Evolutionary conservation across 37 sponge, comb jelly and placozoan species (phyloP).

Genomic region (Beroe ovata): DNA sequence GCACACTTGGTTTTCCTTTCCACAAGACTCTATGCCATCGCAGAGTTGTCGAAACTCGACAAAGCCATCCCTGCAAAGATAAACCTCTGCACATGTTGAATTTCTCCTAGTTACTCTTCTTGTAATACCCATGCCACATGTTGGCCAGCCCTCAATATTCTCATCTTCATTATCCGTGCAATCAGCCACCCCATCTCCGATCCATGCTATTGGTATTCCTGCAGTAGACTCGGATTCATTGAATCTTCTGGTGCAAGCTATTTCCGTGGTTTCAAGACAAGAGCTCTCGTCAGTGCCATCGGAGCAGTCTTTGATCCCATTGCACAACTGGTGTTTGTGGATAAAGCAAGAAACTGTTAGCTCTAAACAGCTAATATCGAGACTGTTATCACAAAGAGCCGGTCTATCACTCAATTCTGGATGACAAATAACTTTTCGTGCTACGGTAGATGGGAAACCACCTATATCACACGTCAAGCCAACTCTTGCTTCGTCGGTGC

Average conservation of each 20-base stretch:
- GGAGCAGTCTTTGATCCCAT: not conserved
- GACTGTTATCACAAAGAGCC: not conserved
- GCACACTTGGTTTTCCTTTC: conserved; percentile 2
- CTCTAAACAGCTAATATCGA: not conserved
- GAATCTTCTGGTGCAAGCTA: not conserved
- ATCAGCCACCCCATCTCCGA: not conserved
- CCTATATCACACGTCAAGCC: not conserved
- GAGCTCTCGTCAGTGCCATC: not conserved
- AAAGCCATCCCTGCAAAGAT: not conserved
- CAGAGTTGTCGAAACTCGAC: conserved; percentile 1
- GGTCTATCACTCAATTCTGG: not conserved
- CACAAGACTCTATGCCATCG: conserved; percentile 7
- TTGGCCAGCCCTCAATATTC: not conserved
- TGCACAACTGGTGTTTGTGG: conserved; percentile 21
- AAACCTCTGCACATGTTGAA: not conserved
- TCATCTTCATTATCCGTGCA: not conserved
- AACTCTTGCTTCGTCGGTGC: not conserved
- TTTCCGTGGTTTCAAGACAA: not conserved
- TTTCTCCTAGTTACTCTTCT: not conserved
- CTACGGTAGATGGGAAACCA: not conserved
- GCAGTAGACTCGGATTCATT: no score
- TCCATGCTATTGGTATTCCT: not conserved
- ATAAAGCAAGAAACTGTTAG: not conserved
- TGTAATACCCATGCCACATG: not conserved
- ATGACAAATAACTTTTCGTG: not conserved